Conservation (phyloP, 1,140 invertebrate species). For the Lordiphosa collinella region DNA sequence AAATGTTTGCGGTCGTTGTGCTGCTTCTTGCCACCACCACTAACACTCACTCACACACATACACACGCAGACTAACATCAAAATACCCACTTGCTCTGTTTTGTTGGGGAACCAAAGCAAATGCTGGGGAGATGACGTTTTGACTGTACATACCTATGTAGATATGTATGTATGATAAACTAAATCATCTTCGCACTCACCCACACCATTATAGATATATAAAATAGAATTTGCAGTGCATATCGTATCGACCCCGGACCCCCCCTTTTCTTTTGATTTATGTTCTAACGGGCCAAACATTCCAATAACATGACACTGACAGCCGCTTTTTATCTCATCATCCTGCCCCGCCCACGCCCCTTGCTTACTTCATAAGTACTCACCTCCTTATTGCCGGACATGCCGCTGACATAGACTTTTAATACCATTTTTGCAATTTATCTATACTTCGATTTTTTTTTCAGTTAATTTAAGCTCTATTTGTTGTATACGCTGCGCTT, state of each 20-base stretch:
- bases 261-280: slow-evolving; percentile 17
- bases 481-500: neutral
- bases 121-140: slow-evolving; percentile 50
- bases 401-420: slow-evolving; percentile 93
- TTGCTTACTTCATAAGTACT: slow-evolving; percentile 46
- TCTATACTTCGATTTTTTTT: slow-evolving; percentile 10
- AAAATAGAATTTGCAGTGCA: slow-evolving; percentile 50
- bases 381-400: slow-evolving; percentile 95
- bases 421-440: slow-evolving; percentile 86
- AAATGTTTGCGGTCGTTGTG: slow-evolving; percentile 65
- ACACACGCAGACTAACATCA: slow-evolving; percentile 40
- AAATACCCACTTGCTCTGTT: slow-evolving; percentile 66
- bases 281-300: slow-evolving; percentile 49
- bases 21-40: slow-evolving; percentile 72
- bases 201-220: slow-evolving; percentile 23
- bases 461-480: slow-evolving; percentile 24
- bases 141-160: slow-evolving; percentile 56
- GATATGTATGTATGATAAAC: slow-evolving; percentile 23
- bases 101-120: slow-evolving; percentile 17
- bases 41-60: slow-evolving; percentile 22
- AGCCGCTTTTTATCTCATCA: slow-evolving; percentile 10
- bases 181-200: slow-evolving; percentile 28
- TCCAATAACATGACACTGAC: slow-evolving; percentile 64
- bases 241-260: slow-evolving; percentile 22
- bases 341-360: slow-evolving; percentile 23